Percentiles rank a stretch among this genome's conserved stretches.
These are phyloP conservation scores for Drosophila paulistorum DNA, from an alignment of 1,140 invertebrate species.

Conservation along the genomic window DNA sequence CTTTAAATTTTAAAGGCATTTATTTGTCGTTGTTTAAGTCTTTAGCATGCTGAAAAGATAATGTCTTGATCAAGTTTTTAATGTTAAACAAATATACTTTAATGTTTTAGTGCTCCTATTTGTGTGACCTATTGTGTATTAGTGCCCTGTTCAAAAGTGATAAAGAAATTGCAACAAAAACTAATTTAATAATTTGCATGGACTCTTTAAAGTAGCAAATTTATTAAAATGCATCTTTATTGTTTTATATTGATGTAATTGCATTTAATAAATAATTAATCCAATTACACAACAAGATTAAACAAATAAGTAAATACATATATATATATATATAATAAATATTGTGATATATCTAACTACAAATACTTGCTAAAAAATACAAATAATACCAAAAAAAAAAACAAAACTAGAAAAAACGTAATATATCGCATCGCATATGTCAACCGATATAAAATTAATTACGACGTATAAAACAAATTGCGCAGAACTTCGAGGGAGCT, in stretches of 20 bases:
- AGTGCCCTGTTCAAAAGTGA: not conserved
- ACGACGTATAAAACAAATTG: conserved; percentile 6
- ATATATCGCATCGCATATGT: conserved; percentile 17
- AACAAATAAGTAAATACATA: not conserved
- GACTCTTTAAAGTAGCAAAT: not conserved
- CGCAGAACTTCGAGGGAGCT: conserved; percentile 13
- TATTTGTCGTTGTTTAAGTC: no score
- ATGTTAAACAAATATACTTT: no score
- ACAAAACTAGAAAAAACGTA: not conserved
- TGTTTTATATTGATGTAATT: not conserved
- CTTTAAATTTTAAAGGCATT: no score
- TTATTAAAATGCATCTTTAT: not conserved
- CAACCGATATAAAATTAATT: conserved; percentile 6
- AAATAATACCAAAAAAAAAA: not conserved
- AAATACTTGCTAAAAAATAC: not conserved
- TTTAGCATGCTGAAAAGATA: no score
- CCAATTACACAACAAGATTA: not conserved
- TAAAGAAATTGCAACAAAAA: not conserved
- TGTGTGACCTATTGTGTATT: no score
- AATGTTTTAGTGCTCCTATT: no score
- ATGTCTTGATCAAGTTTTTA: no score
- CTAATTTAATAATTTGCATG: not conserved
- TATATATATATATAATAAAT: not conserved
- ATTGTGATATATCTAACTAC: conserved; percentile 5
- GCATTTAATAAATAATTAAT: not conserved